Evolutionary conservation across 2,888 invertebrate species (phyloP).

Genomic region (Schizaphis graminum): DNA sequence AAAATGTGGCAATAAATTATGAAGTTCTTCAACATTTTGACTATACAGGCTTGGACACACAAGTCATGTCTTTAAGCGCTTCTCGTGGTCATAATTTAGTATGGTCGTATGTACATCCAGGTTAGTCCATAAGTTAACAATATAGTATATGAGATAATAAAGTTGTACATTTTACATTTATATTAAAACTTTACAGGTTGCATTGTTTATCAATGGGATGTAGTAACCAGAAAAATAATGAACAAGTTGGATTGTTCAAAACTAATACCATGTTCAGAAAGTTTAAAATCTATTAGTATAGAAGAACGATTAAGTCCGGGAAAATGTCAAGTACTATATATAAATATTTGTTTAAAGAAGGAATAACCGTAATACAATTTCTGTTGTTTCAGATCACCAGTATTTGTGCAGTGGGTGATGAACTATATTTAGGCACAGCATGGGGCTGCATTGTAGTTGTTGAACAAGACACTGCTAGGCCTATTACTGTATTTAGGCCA

Average conservation of each 20-base stretch:
- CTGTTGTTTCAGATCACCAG: slow-evolving; percentile 77
- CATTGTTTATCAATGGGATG: slow-evolving; percentile 90
- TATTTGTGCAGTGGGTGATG: slow-evolving; percentile 78
- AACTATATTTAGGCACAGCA: slow-evolving; percentile 92
- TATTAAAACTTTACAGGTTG: slow-evolving; percentile 75
- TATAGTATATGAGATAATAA: not conserved
- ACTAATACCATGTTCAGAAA: slow-evolving; percentile 91
- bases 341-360: not conserved
- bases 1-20: slow-evolving; percentile 81
- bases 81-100: slow-evolving; percentile 72
- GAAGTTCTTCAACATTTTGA: slow-evolving; percentile 78
- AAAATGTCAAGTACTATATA: slow-evolving; percentile 77
- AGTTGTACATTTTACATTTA: not conserved
- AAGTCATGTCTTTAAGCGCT: slow-evolving; percentile 80
- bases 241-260: slow-evolving; percentile 92
- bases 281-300: slow-evolving; percentile 89
- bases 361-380: not conserved
- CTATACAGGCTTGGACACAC: slow-evolving; percentile 75
- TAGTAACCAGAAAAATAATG: slow-evolving; percentile 77
- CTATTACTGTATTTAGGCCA: slow-evolving; percentile 92
- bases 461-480: slow-evolving; percentile 83
- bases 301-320: slow-evolving; percentile 87
- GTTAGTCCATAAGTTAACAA: slow-evolving; percentile 70
- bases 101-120: slow-evolving; percentile 88
- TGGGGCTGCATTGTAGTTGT: slow-evolving; percentile 95